Evolutionary conservation across 1,140 invertebrate species (phyloP).

Genomic region (Drosophila prosaltans): DNA sequence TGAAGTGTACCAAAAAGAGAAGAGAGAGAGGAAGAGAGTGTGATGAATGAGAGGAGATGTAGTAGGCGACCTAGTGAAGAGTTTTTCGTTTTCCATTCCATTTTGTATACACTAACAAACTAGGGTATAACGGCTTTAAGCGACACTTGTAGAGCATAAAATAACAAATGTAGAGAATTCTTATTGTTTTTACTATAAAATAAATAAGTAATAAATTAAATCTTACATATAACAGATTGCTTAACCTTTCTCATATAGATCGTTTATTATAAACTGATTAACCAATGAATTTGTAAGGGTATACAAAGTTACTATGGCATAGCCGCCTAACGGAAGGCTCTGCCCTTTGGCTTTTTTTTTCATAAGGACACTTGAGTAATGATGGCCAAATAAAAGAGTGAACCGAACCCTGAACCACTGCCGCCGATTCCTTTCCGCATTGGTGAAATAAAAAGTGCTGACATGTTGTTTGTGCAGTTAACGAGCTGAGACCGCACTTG

Average conservation of each 20-base stretch:
- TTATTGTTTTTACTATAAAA: no score
- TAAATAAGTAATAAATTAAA: no score
- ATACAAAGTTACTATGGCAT: neutral
- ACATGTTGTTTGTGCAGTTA: conserved; percentile 80
- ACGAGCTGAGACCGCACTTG: conserved; percentile 78
- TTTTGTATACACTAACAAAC: conserved; percentile 1
- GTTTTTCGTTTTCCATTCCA: conserved; percentile 23
- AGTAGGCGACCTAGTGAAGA: conserved; percentile 35
- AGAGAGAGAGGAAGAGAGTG: conserved; percentile 8
- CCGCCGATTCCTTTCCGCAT: conserved; percentile 56
- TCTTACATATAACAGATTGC: no score
- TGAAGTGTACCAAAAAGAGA: conserved; percentile 6
- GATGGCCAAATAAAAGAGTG: conserved; percentile 50
- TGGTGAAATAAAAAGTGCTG: conserved; percentile 59
- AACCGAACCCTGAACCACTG: conserved; percentile 55
- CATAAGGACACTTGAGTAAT: conserved; percentile 72
- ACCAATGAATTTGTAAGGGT: neutral
- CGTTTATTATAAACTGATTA: no score
- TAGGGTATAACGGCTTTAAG: no score
- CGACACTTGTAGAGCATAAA: no score
- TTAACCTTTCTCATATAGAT: no score
- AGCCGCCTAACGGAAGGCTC: neutral
- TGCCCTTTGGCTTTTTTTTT: conserved; percentile 11
- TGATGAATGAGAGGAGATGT: no score
- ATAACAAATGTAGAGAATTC: no score